Conservation (phyloP, 1,140 invertebrate species). For the Drosophila sproati region DNA sequence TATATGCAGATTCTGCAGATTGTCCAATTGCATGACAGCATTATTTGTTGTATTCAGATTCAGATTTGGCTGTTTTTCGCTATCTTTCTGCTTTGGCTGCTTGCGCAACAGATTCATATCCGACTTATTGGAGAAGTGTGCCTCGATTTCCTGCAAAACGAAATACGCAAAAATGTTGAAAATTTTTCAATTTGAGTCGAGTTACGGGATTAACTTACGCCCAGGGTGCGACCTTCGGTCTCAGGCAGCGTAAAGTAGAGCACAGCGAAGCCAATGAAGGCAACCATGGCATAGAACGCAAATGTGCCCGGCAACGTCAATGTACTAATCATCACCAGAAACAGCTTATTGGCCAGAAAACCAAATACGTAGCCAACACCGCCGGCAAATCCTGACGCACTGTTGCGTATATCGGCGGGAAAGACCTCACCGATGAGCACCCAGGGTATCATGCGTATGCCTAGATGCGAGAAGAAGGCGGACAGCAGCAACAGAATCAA, state of each 20-base stretch:
- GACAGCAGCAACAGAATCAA: constrained; percentile 87
- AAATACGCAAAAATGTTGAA: background rate
- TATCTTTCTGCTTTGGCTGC: constrained; percentile 24
- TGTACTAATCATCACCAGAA: constrained; percentile 87
- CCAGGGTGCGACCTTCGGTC: constrained; percentile 92
- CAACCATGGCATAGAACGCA: constrained; percentile 85
- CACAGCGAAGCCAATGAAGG: constrained; percentile 87
- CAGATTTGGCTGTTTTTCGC: constrained; percentile 42
- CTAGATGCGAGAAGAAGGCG: constrained; percentile 89
- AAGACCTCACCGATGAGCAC: constrained; percentile 91
- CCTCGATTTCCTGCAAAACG: constrained; percentile 87
- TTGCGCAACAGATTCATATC: constrained; percentile 65
- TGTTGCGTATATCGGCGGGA: constrained; percentile 88
- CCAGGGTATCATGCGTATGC: constrained; percentile 90
- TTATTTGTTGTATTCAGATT: constrained; percentile 21
- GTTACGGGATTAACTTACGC: constrained; percentile 50
- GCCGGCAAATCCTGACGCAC: constrained; percentile 89
- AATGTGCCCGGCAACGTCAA: constrained; percentile 89
- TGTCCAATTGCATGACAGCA: constrained; percentile 60
- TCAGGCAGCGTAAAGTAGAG: constrained; percentile 87
- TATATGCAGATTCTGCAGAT: constrained; percentile 70
- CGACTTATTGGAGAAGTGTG: constrained; percentile 87
- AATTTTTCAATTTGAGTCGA: background rate
- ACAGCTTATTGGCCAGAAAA: constrained; percentile 90
- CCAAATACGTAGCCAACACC: constrained; percentile 90